Base-by-base conservation (phyloP, 1,140 invertebrate genomes). In the Meloidogyne chitwoodi region DNA sequence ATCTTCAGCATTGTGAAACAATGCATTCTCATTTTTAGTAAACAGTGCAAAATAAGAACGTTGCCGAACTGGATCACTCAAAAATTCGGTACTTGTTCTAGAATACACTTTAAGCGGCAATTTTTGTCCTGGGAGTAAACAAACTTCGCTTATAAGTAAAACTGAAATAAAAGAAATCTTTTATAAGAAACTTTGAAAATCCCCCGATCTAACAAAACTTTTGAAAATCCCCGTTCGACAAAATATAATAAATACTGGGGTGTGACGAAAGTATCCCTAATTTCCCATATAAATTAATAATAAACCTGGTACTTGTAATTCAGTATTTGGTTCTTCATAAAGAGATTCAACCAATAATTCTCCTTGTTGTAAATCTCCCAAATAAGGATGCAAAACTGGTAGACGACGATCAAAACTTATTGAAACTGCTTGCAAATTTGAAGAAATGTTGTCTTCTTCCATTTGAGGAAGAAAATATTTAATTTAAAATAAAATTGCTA, bases 121-220 rank as follows among this genome's bases (percentile, higher is more conserved):
- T 62, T 73, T 73, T 11, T 73, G 70, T 27, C 48, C 70, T 29
- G 70, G 70, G 1, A 73, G 11, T 8, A 73, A 1, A 73, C 70
- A 73, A 19, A 73, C 48, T 62, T 64, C 70, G 24, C n/a, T 26
- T 3, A 73, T 73, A 8, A 73, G 56, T 6, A 73, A 24, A 19
- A 31, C 70, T 73, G 24, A 26, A 72, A 22, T n/a, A 67, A 67
- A 10, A 67, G 6, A 67, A 67, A 34, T 6, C 26, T 34, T n/a
- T 6, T n/a, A n/a, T n/a, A n/a, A n/a, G n/a, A 24, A 34, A n/a
- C 10, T 41, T 41, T 26, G 26, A 0, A 3, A 67, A 67, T 5
- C 19, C 19, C 29, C 1, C 38, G 0, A 6, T 68, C 26, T 31
- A 19, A 12, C 0, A 22, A 3, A 68, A 26, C 12, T 68, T 68